A percentile compares a stretch with the other conserved stretches of the same genome.
Evolutionary conservation across 2,888 invertebrate genomes (phyloP).

Genomic region (Tubulanus polymorphus): DNA sequence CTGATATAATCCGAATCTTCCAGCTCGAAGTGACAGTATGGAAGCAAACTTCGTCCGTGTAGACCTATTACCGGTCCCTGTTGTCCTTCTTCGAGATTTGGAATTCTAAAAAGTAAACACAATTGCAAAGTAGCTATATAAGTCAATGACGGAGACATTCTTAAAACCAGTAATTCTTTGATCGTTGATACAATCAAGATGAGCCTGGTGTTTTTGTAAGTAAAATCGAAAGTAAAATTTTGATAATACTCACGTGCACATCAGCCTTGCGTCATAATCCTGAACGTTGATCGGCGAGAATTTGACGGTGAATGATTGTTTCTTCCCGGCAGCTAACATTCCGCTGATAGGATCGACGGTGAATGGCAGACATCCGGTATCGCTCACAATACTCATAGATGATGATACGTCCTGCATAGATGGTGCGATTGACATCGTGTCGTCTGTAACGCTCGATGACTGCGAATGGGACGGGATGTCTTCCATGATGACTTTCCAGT

Average conservation of each 20-base stretch:
- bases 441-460: slow-evolving; percentile 43
- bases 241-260: slow-evolving; percentile 43
- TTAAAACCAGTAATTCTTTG: too few relatives aligned
- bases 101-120: slow-evolving; percentile 32
- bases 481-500: slow-evolving; percentile 51
- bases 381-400: slow-evolving; percentile 27
- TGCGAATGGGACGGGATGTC: slow-evolving; percentile 35
- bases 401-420: slow-evolving; percentile 29
- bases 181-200: too few relatives aligned
- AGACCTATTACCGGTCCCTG: slow-evolving; percentile 52
- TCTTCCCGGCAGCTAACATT: slow-evolving; percentile 43
- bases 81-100: slow-evolving; percentile 43
- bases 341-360: slow-evolving; percentile 48
- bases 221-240: slow-evolving; percentile 1
- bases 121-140: neutral
- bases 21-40: slow-evolving; percentile 69
- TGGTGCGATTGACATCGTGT: slow-evolving; percentile 35
- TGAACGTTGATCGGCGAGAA: slow-evolving; percentile 51
- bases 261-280: slow-evolving; percentile 47
- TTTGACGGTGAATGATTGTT: slow-evolving; percentile 36
- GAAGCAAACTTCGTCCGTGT: slow-evolving; percentile 62
- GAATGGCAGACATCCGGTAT: slow-evolving; percentile 46
- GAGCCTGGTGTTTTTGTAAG: slow-evolving; percentile 40
- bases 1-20: slow-evolving; percentile 64
- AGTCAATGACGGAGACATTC: neutral